Base-by-base conservation (phyloP, 2,797 vertebrate genomes). In the Ctenochaetus hawaiiensis region DNA sequence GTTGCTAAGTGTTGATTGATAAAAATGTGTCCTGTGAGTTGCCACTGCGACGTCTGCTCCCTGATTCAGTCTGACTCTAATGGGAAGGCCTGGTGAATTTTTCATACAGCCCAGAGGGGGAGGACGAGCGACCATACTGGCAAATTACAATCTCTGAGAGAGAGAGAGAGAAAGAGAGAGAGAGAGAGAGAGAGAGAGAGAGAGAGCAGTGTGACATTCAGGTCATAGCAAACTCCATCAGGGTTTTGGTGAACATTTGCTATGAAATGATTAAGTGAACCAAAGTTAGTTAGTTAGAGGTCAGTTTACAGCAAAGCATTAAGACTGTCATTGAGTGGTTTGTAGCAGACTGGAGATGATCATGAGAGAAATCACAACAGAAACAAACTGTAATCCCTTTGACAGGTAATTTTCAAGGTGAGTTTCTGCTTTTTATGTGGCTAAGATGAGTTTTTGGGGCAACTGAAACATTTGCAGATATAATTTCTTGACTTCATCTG, bases 1-100 rank as follows among this genome's bases (percentile, higher is more conserved):
- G 83, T 92, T 84, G 85, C 83, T 90, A 92, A 90, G 88, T 63
- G 85, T 72, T 2, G 20, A 77, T 77, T 71, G 77, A 85, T 90
- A 78, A 75, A 86, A 73, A 41, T 44, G 81, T 80, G 86, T 80
- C 43, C 60, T 44, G 80, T 48, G 72, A 75, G 76, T 75, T 77
- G 72, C 78, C 78, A 2, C n/a, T 91, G 82, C 73, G 45, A 86
- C 83, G 85, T 83, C 75, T 87, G 77, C 80, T 75, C 88, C 86
- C 89, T 96, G 96, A 96, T 96, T 95, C 90, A 86, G 92, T 94
- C 86, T 95, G 96, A 97, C 96, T 96, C 94, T 96, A 97, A 97
- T 97, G 96, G 96, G 92, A 91, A 87, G 91, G 92, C 93, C 94
- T 96, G 94, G 96, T 97, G 96, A 97, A 97, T 97, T 96, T 96